Evolutionary conservation across 2,113 vertebrate species (phyloP).

Genomic region (Arizona elegans): DNA sequence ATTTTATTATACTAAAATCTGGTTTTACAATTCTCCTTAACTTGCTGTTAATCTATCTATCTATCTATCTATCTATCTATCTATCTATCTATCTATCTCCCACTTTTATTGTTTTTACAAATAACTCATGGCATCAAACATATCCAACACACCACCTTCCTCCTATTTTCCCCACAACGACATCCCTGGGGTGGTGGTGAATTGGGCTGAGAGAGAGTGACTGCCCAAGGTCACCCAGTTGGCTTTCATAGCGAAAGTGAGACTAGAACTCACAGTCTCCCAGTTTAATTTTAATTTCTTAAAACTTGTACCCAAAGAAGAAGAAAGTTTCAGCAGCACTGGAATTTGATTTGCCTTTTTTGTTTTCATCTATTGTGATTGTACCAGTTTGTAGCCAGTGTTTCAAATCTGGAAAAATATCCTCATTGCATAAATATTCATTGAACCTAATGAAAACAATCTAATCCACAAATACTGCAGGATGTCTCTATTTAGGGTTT

Average conservation of each 20-base stretch:
- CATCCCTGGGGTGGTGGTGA: not conserved
- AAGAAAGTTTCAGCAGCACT: not conserved
- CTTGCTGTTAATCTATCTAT: too few relatives aligned
- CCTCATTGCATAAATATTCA: not conserved
- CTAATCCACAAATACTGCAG: not conserved
- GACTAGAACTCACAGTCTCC: not conserved
- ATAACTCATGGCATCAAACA: not conserved
- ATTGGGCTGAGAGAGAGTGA: not conserved
- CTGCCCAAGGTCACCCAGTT: not conserved
- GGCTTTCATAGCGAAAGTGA: not conserved
- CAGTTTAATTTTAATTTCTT: not conserved
- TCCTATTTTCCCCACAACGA: not conserved
- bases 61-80: too few relatives aligned
- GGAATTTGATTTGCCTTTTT: not conserved
- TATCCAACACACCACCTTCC: not conserved
- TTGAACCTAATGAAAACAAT: not conserved
- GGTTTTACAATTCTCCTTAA: not conserved
- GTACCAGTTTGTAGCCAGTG: not conserved
- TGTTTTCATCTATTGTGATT: not conserved
- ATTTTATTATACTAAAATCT: not conserved
- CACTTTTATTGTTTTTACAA: not conserved
- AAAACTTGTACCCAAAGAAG: not conserved
- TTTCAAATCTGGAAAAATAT: not conserved
- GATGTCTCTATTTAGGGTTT: not conserved
- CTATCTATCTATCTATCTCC: too few relatives aligned